Evolutionary conservation across 2,888 invertebrate genomes (phyloP), one percentile per base, ranked within the genome.

Genomic region (Azorinus chamasolen): DNA sequence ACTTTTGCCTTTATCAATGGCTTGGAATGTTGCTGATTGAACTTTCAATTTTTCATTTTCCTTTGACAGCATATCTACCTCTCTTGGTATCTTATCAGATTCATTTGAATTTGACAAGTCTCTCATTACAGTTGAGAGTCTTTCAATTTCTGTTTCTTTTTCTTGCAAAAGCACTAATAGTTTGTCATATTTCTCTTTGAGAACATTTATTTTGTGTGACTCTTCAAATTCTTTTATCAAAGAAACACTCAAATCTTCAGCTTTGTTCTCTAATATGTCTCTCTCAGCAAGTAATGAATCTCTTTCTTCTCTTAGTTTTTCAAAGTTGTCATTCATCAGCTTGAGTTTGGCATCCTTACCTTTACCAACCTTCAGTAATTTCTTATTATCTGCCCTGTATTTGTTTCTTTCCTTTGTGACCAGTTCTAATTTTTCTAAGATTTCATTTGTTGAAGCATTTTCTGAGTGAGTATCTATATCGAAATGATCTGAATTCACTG

Each of bases 311-410:
- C 74, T 61, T 2, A 68, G 27, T 41, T 79, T 58, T 51, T 80
- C 80, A 70, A 80, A 76, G 25, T 80, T 80, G 48, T 65, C 61
- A 69, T 72, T 76, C 69, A 80, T 73, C 24, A 76, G 27, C 61
- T 68, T 77, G 20, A 72, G 41, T 55, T 81, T 81, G 37, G 81
- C 55, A 68, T 81, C 81, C 53, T 81, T 81, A 12, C 77, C 81
- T 55, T 77, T 77, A 20, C 77, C 61, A 12, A 81, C 43, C 45
- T 81, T 81, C 12, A 74, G 43, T 27, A 81, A 57, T 25, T 81
- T 81, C 43, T 75, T 81, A 63, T 74, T 81, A 43, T 81, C 81
- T 16, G 66, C 24, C 48, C 74, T 81, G 53, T 39, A 78, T 48
- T 78, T 77, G 54, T 80, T 76, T 50, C 72, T 76, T 57, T 83